These are phyloP conservation scores for Polydesmus complanatus DNA, from an alignment of 2,888 invertebrate genomes.

Conservation along the genomic window DNA sequence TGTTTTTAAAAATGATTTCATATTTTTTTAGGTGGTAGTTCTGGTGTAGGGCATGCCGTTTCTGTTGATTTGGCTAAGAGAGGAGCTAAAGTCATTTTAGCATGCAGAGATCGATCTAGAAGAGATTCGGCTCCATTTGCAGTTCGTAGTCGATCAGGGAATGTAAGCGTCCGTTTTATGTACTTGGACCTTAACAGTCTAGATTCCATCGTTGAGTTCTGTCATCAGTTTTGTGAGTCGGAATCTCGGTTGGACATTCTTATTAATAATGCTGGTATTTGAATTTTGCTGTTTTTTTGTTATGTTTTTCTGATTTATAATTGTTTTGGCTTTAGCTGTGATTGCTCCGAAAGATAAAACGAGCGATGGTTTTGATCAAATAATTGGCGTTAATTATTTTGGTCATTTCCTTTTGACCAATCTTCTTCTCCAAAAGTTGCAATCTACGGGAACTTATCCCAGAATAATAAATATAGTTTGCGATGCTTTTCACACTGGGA, in stretches of 20 bases:
- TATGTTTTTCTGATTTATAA: background rate
- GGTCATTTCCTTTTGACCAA: constrained; percentile 22
- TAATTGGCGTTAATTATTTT: constrained; percentile 23
- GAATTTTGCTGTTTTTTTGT: background rate
- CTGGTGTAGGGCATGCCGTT: constrained; percentile 22
- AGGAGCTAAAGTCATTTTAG: constrained; percentile 30
- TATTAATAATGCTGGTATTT: constrained; percentile 33
- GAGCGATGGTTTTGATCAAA: constrained; percentile 22
- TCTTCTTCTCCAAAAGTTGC: constrained; percentile 21
- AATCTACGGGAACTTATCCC: constrained; percentile 13
- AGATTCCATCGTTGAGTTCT: constrained; percentile 29
- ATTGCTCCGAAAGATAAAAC: constrained; percentile 20
- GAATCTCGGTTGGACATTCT: constrained; percentile 29
- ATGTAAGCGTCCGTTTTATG: constrained; percentile 27
- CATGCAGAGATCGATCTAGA: constrained; percentile 28
- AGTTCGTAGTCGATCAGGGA: constrained; percentile 28
- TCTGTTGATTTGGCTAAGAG: constrained; percentile 22
- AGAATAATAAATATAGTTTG: constrained; percentile 22
- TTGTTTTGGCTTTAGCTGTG: constrained; percentile 16
- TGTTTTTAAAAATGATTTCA: background rate
- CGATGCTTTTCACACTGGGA: constrained; percentile 19
- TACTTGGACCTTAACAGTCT: constrained; percentile 29
- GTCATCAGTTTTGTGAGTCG: constrained; percentile 25
- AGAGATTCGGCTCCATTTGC: constrained; percentile 29
- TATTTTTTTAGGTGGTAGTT: constrained; percentile 22